Evolutionary conservation across 2,113 vertebrate genomes (phyloP).

Genomic region (Grus americana): DNA sequence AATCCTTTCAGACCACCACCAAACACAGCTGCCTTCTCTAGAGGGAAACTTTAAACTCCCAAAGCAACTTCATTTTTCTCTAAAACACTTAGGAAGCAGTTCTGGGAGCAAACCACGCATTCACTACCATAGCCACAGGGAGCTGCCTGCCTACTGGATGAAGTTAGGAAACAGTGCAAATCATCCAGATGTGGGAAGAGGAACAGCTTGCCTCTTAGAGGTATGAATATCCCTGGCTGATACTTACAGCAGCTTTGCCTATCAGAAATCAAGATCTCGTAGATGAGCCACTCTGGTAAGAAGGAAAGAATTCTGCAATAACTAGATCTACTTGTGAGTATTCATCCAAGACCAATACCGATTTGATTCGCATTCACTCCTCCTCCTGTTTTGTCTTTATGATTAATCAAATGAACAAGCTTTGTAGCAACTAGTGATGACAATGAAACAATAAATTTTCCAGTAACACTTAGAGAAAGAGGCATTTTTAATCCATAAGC

Average conservation of each 20-base stretch:
- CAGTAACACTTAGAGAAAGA: neutral
- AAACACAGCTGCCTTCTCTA: neutral
- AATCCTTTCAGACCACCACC: neutral
- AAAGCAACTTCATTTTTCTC: neutral
- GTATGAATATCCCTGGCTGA: neutral
- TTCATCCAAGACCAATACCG: neutral
- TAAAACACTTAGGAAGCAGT: neutral
- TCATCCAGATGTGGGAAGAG: neutral
- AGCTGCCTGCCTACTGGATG: neutral
- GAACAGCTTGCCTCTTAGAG: neutral
- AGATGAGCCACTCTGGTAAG: neutral
- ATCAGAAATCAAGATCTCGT: neutral
- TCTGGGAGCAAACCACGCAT: neutral
- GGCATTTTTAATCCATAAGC: neutral
- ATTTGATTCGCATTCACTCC: neutral
- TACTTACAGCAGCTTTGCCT: neutral
- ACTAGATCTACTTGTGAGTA: neutral
- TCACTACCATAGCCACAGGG: fast-evolving
- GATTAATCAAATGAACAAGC: neutral
- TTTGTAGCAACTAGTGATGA: neutral
- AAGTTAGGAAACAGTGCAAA: neutral
- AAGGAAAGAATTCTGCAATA: neutral
- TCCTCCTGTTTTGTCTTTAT: neutral
- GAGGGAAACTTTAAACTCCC: neutral
- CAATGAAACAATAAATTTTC: neutral